These are phyloP conservation scores for Nyctereutes procyonoides DNA, from an alignment of 2,113 vertebrate genomes.

Conservation along the genomic window DNA sequence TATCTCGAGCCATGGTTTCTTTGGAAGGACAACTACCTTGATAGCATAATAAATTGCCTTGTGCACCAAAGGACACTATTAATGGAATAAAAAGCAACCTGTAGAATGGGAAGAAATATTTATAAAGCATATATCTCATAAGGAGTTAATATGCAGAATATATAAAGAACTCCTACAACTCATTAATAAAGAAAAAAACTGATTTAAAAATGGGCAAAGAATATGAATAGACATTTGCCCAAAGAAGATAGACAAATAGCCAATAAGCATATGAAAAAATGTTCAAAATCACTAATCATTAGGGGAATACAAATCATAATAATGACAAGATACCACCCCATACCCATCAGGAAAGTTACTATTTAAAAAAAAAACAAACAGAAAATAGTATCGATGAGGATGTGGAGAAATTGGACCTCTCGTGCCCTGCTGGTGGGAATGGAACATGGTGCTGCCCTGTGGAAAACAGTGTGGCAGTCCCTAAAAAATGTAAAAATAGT, in stretches of 20 bases:
- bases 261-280: neutral
- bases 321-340: neutral
- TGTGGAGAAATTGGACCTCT: rapidly evolving
- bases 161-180: neutral
- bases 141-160: neutral
- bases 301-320: neutral
- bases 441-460: rapidly evolving
- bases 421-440: rapidly evolving
- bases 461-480: rapidly evolving
- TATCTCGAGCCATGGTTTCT: neutral
- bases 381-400: rapidly evolving
- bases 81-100: neutral
- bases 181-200: no score
- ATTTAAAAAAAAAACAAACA: rapidly evolving
- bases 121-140: neutral
- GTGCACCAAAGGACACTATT: neutral
- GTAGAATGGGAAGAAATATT: neutral
- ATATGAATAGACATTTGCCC: neutral
- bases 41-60: neutral
- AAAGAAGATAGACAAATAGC: neutral
- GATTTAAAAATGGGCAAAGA: neutral
- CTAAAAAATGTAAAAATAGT: neutral
- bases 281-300: neutral
- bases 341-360: rapidly evolving
- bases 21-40: neutral